Conservation (phyloP, 2,113 vertebrate genomes). For the Malurus elegans region DNA sequence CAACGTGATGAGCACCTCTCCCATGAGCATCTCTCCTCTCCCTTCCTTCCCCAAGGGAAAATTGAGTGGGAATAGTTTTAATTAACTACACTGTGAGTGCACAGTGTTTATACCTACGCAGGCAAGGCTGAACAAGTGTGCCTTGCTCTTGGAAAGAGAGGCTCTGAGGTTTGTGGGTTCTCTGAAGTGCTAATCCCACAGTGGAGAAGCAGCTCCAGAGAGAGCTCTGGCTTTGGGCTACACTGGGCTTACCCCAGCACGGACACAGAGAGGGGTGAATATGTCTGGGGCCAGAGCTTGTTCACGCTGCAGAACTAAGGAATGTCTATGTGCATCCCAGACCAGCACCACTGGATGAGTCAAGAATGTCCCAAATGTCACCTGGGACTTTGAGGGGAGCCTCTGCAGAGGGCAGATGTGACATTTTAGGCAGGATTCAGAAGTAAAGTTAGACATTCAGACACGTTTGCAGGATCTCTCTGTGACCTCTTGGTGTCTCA, state of each 20-base stretch:
- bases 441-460: not conserved
- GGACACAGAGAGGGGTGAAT: not conserved
- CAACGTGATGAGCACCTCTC: not conserved
- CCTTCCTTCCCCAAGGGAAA: constrained; percentile 12
- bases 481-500: not conserved
- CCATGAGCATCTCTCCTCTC: constrained; percentile 23
- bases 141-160: not conserved
- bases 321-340: accelerated
- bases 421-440: not conserved
- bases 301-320: not conserved
- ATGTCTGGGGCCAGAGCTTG: not conserved
- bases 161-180: not conserved
- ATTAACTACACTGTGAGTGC: constrained; percentile 24
- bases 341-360: not conserved
- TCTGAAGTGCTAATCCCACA: constrained; percentile 18
- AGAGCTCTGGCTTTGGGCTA: not conserved
- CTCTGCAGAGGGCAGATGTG: not conserved
- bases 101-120: not conserved
- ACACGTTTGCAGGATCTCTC: not conserved
- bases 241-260: not conserved
- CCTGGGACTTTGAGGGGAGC: not conserved
- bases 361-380: too few relatives aligned
- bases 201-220: not conserved
- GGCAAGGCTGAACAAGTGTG: constrained; percentile 58
- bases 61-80: constrained; percentile 51